Evolutionary conservation across 2,888 invertebrate species (phyloP), one percentile per base, ranked within the genome.

Genomic region (Oligia latruncula): DNA sequence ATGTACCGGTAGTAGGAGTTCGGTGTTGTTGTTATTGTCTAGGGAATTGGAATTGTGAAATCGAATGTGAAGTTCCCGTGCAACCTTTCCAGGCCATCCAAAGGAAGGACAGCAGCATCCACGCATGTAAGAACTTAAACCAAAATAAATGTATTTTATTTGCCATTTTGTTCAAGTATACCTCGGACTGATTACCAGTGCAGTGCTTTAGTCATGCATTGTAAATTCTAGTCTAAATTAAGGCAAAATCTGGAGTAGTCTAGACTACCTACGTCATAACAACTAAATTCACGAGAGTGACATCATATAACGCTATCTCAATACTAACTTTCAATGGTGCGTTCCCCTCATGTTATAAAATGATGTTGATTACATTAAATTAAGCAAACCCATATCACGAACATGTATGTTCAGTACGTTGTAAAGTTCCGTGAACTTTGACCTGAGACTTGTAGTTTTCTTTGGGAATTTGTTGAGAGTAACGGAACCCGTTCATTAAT

Each of bases 291-390:
- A 67, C 77, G 40, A 29, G 65, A 77, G 55, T 89, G 85, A 88
- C 84, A 80, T 85, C 88, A 89, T 74, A 79, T 73, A 79, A 89
- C 83, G 77, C 86, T 74, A 78, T 73, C 58, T 29, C 83, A 81
- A 88, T 87, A 81, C 40, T 52, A 72, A 66, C 60, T 35, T 76
- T 79, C 78, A 78, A 82, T 78, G 74, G 70, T 77, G 70, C 74
- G 86, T 83, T 86, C 86, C 65, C 73, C 74, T 86, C 87, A 88
- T 80, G 88, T 85, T 78, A 60, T 68, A 84, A 75, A 76, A 67
- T 74, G 74, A 80, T 78, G 88, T 83, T 83, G 77, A 89, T 89
- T 83, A 89, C 82, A 87, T 85, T 82, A 80, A 77, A 85, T 89
- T 89, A 88, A 85, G 83, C 76, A 81, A 85, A 79, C 80, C 78